Base-by-base conservation (phyloP, 2,888 invertebrate genomes). In the Protophormia terraenovae region DNA sequence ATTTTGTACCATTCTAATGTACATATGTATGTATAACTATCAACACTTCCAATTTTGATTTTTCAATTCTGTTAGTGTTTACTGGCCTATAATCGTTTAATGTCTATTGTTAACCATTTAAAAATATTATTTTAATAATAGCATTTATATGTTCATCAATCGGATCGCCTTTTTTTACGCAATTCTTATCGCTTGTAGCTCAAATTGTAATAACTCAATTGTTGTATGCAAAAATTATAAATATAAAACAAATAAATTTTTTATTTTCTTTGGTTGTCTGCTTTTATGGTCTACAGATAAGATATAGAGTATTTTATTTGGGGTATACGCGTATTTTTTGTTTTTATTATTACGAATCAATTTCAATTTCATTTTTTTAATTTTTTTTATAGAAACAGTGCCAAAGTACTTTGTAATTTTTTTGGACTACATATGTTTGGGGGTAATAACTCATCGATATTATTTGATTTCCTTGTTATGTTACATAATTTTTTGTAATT, bases 381-480 rank as follows among this genome's bases (percentile, higher is more conserved):
- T 27, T 38, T 22, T 53, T 64, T 38, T 12, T 66, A 16, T 45
- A 35, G 38, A 38, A 41, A 38, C 27, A 64, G 16, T 16, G 5
- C n/a, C 66, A 29, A 41, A 24, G 45, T 10, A 60, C 35, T 29
- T 12, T 24, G 22, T 16, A 35, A 16, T 24, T 64, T n/a, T n/a
- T 62, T 75, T 32, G 62, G 29, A 45, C 24, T 35, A 64, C 8
- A 41, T 24, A 24, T 14, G 27, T 29, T 73, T 58, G 2, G 22
- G 4, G 8, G 24, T 22, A 50, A 19, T 53, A 71, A 47, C 19
- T 64, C 1, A 71, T 22, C 24, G 47, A 24, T 60, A 27, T 19
- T 14, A 47, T 35, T 41, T 50, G 50, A 64, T 71, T 79, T 79
- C 79, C 79, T 62, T 38, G 14, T 79, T 69, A 19, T 29, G n/a